Evolutionary conservation across 2,113 vertebrate genomes (phyloP).

Genomic region (Agelaius phoeniceus): DNA sequence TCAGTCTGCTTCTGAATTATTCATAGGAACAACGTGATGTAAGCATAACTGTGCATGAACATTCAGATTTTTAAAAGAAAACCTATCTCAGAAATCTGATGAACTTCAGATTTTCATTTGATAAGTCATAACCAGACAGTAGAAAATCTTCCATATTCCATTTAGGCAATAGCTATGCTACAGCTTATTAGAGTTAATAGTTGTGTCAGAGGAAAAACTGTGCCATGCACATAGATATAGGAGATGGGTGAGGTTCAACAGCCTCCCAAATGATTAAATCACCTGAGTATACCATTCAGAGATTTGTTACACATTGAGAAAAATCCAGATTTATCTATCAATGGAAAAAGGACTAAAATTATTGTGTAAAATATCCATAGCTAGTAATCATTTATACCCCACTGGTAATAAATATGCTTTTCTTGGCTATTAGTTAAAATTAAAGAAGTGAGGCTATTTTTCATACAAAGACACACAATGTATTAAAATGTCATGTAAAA

Average conservation of each 20-base stretch:
- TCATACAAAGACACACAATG: background rate
- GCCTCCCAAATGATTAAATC: background rate
- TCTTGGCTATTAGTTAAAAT: background rate
- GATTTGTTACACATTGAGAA: background rate
- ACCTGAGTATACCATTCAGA: background rate
- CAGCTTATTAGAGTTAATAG: background rate
- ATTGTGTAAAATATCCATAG: background rate
- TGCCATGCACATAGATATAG: background rate
- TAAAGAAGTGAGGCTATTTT: background rate
- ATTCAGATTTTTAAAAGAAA: background rate
- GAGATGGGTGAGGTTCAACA: background rate
- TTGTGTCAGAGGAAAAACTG: background rate
- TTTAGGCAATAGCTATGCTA: background rate
- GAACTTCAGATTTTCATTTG: background rate
- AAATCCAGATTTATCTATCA: background rate
- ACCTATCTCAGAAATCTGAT: background rate
- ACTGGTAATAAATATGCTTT: background rate
- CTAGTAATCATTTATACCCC: background rate
- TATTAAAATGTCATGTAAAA: background rate
- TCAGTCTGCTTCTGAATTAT: background rate
- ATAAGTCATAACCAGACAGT: background rate
- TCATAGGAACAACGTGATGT: background rate
- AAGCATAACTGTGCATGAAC: background rate
- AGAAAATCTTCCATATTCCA: background rate
- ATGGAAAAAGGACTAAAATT: background rate